These are phyloP conservation scores for Biston betularia DNA, from an alignment of 2,888 invertebrate genomes.

Conservation along the genomic window DNA sequence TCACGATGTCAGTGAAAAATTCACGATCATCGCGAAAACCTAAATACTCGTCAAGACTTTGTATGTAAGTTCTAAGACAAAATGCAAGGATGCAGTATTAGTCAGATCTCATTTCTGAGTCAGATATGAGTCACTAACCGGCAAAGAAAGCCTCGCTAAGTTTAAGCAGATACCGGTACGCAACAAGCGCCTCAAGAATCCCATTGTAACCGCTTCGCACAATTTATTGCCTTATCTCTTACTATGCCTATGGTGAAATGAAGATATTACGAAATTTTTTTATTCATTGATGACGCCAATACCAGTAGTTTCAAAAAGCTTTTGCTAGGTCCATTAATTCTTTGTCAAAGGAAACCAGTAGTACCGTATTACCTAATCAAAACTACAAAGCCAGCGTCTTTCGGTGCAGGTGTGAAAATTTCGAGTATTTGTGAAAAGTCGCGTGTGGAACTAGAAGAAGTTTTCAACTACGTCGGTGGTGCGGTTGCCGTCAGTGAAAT, in stretches of 20 bases:
- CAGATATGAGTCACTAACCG: constrained; percentile 74
- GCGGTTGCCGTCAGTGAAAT: constrained; percentile 77
- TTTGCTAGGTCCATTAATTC: constrained; percentile 17
- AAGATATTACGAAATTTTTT: constrained; percentile 48
- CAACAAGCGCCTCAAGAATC: constrained; percentile 73
- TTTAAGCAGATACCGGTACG: constrained; percentile 62
- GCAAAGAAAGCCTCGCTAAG: constrained; percentile 66
- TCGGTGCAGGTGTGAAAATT: constrained; percentile 61
- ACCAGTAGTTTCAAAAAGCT: constrained; percentile 26
- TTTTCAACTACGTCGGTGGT: constrained; percentile 33
- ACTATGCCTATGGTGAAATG: constrained; percentile 55
- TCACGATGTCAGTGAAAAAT: background rate
- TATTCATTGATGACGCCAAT: constrained; percentile 24
- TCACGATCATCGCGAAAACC: no score
- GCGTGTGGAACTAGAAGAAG: constrained; percentile 59
- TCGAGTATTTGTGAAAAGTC: constrained; percentile 74
- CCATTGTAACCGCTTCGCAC: constrained; percentile 72
- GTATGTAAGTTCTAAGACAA: constrained; percentile 6
- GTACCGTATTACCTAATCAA: constrained; percentile 13
- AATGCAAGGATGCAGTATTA: constrained; percentile 45
- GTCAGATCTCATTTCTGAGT: constrained; percentile 66
- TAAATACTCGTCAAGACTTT: no score
- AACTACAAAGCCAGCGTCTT: constrained; percentile 23
- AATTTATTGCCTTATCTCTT: constrained; percentile 75
- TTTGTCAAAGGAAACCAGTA: constrained; percentile 39